phyloP scores from a whole-genome alignment of 2,888 invertebrate species.

The Sphinx pinastri region DNA sequence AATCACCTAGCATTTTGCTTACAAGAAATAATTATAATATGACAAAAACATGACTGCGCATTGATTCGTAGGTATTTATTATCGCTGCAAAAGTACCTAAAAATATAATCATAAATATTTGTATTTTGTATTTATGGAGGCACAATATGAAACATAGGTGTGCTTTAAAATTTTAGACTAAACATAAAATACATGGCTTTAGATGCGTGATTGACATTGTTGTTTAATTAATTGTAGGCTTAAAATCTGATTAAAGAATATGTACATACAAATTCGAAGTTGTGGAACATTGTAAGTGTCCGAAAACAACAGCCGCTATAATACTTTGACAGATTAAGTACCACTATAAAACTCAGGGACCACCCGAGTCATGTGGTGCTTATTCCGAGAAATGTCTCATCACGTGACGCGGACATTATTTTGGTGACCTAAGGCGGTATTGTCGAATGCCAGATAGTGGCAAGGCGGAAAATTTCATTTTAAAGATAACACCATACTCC shows the following conservation, averaged over 20 bases:
- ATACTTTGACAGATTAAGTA: slow-evolving; percentile 60
- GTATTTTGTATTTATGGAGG: slow-evolving; percentile 35
- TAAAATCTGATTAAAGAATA: slow-evolving; percentile 27
- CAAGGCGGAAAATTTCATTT: slow-evolving; percentile 32
- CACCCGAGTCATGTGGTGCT: slow-evolving; percentile 53
- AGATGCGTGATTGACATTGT: not conserved
- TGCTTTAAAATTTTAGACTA: too few relatives aligned
- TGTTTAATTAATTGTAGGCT: not conserved
- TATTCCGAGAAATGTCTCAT: slow-evolving; percentile 56
- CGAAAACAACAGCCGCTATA: slow-evolving; percentile 53
- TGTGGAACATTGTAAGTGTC: slow-evolving; percentile 51
- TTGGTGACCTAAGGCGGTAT: slow-evolving; percentile 42
- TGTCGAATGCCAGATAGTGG: slow-evolving; percentile 26
- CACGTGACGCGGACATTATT: slow-evolving; percentile 51
- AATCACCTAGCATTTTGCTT: not conserved
- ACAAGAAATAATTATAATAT: too few relatives aligned
- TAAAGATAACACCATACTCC: slow-evolving; percentile 26
- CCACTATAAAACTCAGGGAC: slow-evolving; percentile 58
- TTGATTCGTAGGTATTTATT: too few relatives aligned
- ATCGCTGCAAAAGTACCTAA: not conserved
- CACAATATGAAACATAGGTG: too few relatives aligned
- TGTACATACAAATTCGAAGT: slow-evolving; percentile 44
- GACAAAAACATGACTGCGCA: too few relatives aligned
- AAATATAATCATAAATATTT: not conserved
- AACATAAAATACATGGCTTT: not conserved